A percentile compares a stretch with the other conserved stretches of the same genome.
Evolutionary conservation across 2,888 invertebrate genomes (phyloP).

Genomic region (Embidobia sp.): DNA sequence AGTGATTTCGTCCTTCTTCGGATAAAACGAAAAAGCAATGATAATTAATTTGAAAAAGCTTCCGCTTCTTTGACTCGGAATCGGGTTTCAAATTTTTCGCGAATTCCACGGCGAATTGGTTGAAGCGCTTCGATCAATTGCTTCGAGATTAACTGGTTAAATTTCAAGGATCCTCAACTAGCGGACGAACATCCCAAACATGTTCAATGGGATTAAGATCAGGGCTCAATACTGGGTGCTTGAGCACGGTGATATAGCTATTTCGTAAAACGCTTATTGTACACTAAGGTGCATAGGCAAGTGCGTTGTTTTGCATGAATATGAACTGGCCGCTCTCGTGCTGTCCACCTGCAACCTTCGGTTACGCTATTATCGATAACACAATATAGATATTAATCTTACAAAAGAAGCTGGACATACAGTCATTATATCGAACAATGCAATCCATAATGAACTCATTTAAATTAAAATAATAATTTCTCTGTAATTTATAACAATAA

Average conservation of each 20-base stretch:
- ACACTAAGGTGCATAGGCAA: conserved; percentile 21
- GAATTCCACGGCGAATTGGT: not conserved
- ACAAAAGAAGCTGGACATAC: not conserved
- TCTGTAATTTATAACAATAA: too few species aligned
- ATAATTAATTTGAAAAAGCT: conserved; percentile 33
- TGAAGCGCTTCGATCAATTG: conserved; percentile 38
- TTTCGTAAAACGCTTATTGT: conserved; percentile 59
- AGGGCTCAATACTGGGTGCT: conserved; percentile 44
- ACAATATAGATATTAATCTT: conserved; percentile 11
- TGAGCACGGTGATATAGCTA: conserved; percentile 40
- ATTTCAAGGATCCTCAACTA: conserved; percentile 45
- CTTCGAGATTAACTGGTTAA: conserved; percentile 51
- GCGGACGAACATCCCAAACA: conserved; percentile 51
- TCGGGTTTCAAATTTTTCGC: conserved; percentile 3
- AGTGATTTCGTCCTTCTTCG: too few species aligned
- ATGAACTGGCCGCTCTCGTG: conserved; percentile 19
- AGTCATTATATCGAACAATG: too few species aligned
- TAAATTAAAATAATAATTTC: too few species aligned
- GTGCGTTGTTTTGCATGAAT: conserved; percentile 49
- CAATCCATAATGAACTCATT: too few species aligned
- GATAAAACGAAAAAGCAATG: too few species aligned
- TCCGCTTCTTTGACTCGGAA: conserved; percentile 14
- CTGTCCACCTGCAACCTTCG: conserved; percentile 8
- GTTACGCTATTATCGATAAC: conserved; percentile 38
- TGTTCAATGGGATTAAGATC: conserved; percentile 56